Base-by-base conservation (phyloP, 2,797 vertebrate species). In the Aphelocoma californica region DNA sequence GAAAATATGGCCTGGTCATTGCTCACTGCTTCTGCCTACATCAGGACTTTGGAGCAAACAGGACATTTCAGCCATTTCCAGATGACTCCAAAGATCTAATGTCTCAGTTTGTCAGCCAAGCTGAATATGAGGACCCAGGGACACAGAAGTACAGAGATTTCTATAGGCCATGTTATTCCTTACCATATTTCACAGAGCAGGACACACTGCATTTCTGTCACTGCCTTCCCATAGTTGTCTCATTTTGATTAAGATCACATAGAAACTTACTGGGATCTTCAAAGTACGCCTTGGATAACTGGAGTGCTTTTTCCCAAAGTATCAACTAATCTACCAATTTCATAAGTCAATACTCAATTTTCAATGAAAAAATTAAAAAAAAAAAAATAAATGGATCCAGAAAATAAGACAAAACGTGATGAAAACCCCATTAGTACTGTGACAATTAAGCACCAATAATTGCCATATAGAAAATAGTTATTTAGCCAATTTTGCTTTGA, bases 371-470 rank as follows among this genome's bases (percentile, higher is more conserved):
- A 42, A 42, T 40, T 40, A 47, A 48, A 66, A 42, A 23, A 18
- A 10, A 23, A 28, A 14, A 20, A 3, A 64, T 0, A 50, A 57
- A 40, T 14, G 1, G 7, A 44, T 28, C 3, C 21, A 62, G 26
- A 66, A 88, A 54, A 67, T 16, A 51, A 66, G 45, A 60, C 1
- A 67, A 28, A 65, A 47, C 6, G 4, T 8, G 8, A n/a, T 29
- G 18, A 61, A 91, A 66, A 6, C 6, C 3, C 23, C 42, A 31
- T 40, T 60, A 73, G 36, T 60, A 47, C 50, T 44, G 25, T 56
- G 42, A 60, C 28, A 88, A 17, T n/a, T 34, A 56, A 67, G 2
- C 7, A 42, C 7, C 18, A 34, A 32, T 42, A 64, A 56, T 1
- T 48, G 2, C 7, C 4, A 3, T 12, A n/a, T 2, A 73, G 14